Evolutionary conservation across 2,113 vertebrate species (phyloP), one percentile per base, ranked within the genome.

Genomic region (Coturnix japonica): DNA sequence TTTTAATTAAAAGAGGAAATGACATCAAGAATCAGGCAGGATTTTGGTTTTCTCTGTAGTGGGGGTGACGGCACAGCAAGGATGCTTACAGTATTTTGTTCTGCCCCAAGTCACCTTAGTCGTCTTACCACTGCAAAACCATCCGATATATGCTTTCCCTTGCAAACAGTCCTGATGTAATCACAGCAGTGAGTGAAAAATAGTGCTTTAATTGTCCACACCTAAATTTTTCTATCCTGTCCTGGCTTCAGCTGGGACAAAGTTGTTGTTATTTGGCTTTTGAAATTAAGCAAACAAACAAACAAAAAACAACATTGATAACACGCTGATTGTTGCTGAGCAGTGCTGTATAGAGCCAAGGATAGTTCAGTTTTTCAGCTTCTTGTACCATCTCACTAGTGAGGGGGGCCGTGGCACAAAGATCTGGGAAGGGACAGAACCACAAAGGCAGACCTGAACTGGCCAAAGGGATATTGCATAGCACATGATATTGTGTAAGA

Each of bases 191-290:
- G 74, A 77, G 65, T 39, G 87, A 39, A 47, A 95, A 90, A 87
- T 67, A 94, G 44, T 16, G 56, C 21, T 84, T 84, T 63, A 47
- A 87, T 89, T 90, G n/a, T 44, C 57, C 23, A 14, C 61, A 20
- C 37, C 87, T 87, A 9, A 25, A 87, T 91, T 87, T 94, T 94
- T 87, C 69, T 82, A 53, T 60, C 67, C 46, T 56, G 30, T 31
- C 17, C 53, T 56, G 53, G 53, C 31, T 56, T 56, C 17, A 56
- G 30, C 30, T 31, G 53, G 28, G 30, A 56, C 53, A 56, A 23
- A 51, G 28, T 56, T 54, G 30, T 30, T 31, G 18, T 31, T 54
- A 9, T 56, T 31, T 56, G 17, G 30, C 30, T 56, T 56, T 56
- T 30, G 53, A 19, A 56, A 53, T 26, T 26, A 30, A 53, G 26